Base-by-base conservation (phyloP, 2,797 vertebrate species). In the Falco peregrinus region DNA sequence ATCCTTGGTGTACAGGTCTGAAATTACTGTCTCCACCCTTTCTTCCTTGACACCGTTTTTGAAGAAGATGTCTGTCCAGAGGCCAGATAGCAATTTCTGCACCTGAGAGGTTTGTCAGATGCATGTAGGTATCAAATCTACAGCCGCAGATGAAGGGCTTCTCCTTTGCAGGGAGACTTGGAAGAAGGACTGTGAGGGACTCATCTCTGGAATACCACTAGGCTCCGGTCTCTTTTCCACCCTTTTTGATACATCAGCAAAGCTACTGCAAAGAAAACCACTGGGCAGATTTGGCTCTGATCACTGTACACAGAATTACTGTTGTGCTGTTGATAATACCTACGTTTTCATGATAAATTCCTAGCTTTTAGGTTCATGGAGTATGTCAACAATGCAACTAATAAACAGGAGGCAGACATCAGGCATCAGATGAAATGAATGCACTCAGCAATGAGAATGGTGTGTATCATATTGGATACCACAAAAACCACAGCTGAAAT, bases 401-500 rank as follows among this genome's bases (percentile, higher is more conserved):
- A 91, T 92, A 95, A 97, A 95, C 90, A 96, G 64, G 81, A 85
- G 84, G 48, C 75, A 83, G 81, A 91, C 59, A 70, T 89, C 92
- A 97, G 93, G 45, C 90, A 93, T 84, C 64, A 83, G 76, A 95
- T 67, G 28, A 87, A 87, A 71, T 56, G 53, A 84, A 92, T 48
- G 54, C 75, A 84, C 81, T 96, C 68, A 70, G 77, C 91, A 74
- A 68, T 60, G 71, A 93, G 84, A 89, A 84, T 87, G 56, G 75
- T 94, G 93, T 94, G 68, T 93, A 94, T 96, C 86, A 39, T 74
- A 85, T 13, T 85, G 86, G 84, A 80, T 74, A 90, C 94, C 93
- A 86, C 93, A 91, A 95, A 97, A 97, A 88, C 83, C 93, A 92
- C 95, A 93, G 71, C 31, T 90, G 92, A 91, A 93, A 80, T 59